These are phyloP conservation scores for Acridotheres tristis DNA, from an alignment of 2,797 vertebrate species.

Conservation along the genomic window DNA sequence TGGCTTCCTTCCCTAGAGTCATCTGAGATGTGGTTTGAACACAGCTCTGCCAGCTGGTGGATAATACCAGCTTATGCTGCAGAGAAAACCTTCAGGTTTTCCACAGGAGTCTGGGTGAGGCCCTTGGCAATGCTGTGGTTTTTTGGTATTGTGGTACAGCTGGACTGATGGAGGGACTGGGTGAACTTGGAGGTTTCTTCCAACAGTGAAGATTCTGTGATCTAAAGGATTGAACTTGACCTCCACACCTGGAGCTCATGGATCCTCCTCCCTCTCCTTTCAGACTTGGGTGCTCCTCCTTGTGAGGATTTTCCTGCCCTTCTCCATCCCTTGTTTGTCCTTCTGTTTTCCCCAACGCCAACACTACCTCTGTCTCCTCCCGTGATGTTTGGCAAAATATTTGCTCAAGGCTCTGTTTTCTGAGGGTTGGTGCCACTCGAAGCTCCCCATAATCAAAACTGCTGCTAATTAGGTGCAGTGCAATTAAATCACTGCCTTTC, in stretches of 20 bases:
- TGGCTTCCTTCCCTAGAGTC: not conserved
- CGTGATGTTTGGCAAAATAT: not conserved
- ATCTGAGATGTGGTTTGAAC: not conserved
- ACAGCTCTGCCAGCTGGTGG: not conserved
- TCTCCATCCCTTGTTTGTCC: not conserved
- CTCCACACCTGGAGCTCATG: not conserved
- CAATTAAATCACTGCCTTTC: not conserved
- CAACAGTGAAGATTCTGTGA: rapidly evolving
- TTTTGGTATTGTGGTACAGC: not conserved
- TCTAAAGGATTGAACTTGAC: not conserved
- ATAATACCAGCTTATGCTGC: not conserved
- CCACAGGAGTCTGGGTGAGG: not conserved
- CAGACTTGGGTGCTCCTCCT: not conserved
- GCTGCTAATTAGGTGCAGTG: not conserved
- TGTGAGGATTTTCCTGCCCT: not conserved
- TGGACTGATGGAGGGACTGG: rapidly evolving
- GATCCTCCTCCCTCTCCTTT: not conserved
- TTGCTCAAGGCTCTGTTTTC: not conserved
- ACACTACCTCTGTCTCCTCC: not conserved
- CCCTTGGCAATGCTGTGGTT: not conserved
- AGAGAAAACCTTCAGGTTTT: not conserved
- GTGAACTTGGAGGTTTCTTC: not conserved
- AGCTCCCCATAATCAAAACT: constrained; percentile 4
- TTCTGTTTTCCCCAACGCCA: not conserved
- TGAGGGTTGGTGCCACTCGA: not conserved